phyloP scores from a whole-genome alignment of 2,797 vertebrate genomes.

The Falco novaeseelandiae region DNA sequence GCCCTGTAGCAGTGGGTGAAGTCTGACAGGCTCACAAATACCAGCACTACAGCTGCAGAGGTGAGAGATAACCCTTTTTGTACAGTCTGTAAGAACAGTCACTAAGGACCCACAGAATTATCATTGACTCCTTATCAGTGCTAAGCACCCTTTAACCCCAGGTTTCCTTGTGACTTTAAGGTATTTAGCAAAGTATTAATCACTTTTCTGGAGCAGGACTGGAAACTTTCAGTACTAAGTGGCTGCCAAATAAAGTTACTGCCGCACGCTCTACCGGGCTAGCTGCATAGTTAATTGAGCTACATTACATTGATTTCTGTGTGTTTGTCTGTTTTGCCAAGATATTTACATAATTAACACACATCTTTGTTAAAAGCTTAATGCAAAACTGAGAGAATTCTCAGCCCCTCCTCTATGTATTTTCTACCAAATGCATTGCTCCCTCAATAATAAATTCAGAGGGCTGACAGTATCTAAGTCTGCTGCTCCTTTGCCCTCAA shows the following conservation, averaged over 20 bases:
- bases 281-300: slow-evolving; percentile 2
- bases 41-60: rapidly evolving
- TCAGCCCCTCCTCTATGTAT: slow-evolving; percentile 44
- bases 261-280: background rate
- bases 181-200: slow-evolving; percentile 23
- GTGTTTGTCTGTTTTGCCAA: slow-evolving; percentile 32
- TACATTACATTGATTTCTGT: background rate
- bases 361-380: slow-evolving; percentile 27
- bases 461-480: slow-evolving; percentile 80
- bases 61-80: background rate
- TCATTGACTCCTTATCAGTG: background rate
- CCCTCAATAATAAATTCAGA: slow-evolving; percentile 81
- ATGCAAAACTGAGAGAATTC: slow-evolving; percentile 40
- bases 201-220: background rate
- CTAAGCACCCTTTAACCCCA: background rate
- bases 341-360: slow-evolving; percentile 62
- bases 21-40: background rate
- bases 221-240: background rate
- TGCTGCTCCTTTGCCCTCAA: slow-evolving; percentile 88
- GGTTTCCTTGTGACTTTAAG: background rate
- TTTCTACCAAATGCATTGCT: slow-evolving; percentile 55
- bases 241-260: slow-evolving; percentile 15
- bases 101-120: background rate
- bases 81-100: background rate
- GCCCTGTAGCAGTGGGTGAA: rapidly evolving